Evolutionary conservation across 2,797 vertebrate genomes (phyloP).

Genomic region (Chrosomus eos): DNA sequence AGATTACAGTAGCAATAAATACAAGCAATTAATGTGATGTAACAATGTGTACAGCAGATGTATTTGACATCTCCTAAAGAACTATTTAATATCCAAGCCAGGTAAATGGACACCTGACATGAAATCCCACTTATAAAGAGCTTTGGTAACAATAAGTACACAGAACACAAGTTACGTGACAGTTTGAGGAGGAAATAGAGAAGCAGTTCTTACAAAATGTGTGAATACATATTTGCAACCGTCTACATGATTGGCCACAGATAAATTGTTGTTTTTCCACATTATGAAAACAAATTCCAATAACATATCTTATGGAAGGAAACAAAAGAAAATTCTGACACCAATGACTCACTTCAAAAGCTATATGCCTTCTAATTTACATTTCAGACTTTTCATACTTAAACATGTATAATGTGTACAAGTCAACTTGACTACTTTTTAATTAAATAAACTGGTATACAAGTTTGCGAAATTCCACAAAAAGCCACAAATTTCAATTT

Average conservation of each 20-base stretch:
- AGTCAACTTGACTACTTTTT: constrained; percentile 3
- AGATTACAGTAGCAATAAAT: constrained; percentile 4
- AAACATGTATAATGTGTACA: background rate
- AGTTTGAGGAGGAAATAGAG: background rate
- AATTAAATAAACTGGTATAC: background rate
- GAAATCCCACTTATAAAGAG: constrained; percentile 15
- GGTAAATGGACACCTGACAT: constrained; percentile 18
- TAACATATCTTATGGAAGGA: background rate
- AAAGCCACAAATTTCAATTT: background rate
- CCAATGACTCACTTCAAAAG: background rate
- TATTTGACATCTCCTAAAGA: constrained; percentile 2
- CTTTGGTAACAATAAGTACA: constrained; percentile 14
- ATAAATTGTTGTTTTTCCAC: background rate
- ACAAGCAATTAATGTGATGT: background rate
- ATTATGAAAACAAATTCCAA: background rate
- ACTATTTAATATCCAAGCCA: background rate
- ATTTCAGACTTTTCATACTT: background rate
- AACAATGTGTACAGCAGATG: background rate
- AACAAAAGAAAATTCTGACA: too few relatives aligned
- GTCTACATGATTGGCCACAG: background rate
- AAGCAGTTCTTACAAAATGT: constrained; percentile 6
- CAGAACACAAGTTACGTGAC: background rate
- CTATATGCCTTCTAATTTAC: background rate
- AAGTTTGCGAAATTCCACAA: too few relatives aligned
- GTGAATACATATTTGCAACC: background rate